phyloP scores from a whole-genome alignment of 2,113 vertebrate genomes.

The Fulica atra region DNA sequence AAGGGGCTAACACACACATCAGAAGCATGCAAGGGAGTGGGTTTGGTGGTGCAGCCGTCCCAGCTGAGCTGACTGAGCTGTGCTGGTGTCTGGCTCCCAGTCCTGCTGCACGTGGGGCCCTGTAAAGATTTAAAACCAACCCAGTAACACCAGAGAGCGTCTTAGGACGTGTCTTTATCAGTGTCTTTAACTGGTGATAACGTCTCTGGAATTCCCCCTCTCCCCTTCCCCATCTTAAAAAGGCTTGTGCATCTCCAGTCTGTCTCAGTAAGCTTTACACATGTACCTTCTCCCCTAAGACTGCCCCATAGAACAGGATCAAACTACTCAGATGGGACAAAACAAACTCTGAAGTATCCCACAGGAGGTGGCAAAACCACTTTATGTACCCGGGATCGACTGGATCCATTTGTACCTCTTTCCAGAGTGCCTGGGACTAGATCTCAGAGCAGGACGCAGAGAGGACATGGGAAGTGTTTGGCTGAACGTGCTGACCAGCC shows the following conservation, averaged over 20 bases:
- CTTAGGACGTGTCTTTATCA: background rate
- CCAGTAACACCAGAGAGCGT: too few species aligned
- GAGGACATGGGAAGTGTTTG: background rate
- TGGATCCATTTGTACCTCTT: background rate
- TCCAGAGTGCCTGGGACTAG: background rate
- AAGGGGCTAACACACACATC: background rate
- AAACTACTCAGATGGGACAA: background rate
- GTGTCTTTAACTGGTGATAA: background rate
- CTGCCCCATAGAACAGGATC: background rate
- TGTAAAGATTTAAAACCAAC: background rate
- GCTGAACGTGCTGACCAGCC: background rate
- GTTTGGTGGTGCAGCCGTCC: background rate
- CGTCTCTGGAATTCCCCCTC: background rate
- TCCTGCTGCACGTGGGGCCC: accelerated
- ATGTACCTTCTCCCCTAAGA: accelerated
- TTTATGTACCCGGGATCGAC: background rate
- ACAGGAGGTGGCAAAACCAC: background rate
- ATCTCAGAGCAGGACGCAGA: background rate
- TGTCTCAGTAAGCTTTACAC: accelerated
- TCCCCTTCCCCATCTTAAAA: background rate
- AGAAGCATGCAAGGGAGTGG: background rate
- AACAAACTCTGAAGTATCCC: background rate
- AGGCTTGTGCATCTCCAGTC: background rate
- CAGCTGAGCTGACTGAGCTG: background rate
- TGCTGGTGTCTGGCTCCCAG: background rate